These are phyloP conservation scores for Gallinago stenura DNA, from an alignment of 2,797 vertebrate species.

Conservation along the genomic window DNA sequence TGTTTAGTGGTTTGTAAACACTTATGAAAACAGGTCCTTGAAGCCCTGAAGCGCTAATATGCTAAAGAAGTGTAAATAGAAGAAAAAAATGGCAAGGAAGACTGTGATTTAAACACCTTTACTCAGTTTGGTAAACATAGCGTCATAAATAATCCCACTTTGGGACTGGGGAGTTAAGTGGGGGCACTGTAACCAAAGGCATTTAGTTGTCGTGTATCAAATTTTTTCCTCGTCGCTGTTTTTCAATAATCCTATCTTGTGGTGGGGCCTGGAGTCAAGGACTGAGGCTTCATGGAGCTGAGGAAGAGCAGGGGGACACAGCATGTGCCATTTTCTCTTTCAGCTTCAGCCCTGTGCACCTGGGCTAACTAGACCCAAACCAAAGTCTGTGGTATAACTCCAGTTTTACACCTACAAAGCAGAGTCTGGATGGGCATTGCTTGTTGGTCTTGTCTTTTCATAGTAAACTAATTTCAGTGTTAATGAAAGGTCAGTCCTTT, in stretches of 20 bases:
- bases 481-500: fast-evolving
- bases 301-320: background rate
- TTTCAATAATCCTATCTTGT: background rate
- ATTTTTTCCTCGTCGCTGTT: background rate
- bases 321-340: background rate
- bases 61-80: background rate
- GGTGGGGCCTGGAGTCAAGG: background rate
- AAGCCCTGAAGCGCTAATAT: background rate
- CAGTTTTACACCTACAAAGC: background rate
- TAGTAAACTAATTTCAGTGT: background rate
- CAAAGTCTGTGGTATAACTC: background rate
- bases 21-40: background rate
- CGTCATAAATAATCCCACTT: background rate
- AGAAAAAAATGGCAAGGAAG: background rate
- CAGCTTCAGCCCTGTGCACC: background rate
- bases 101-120: background rate
- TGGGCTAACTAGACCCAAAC: background rate
- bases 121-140: background rate
- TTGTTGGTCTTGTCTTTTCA: no score
- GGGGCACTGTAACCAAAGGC: background rate
- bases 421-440: fast-evolving
- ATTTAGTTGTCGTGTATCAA: background rate
- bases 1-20: conserved; percentile 40
- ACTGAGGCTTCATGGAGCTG: background rate
- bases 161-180: background rate